Evolutionary conservation across 2,888 invertebrate genomes (phyloP).

Genomic region (Microctonus brassicae): DNA sequence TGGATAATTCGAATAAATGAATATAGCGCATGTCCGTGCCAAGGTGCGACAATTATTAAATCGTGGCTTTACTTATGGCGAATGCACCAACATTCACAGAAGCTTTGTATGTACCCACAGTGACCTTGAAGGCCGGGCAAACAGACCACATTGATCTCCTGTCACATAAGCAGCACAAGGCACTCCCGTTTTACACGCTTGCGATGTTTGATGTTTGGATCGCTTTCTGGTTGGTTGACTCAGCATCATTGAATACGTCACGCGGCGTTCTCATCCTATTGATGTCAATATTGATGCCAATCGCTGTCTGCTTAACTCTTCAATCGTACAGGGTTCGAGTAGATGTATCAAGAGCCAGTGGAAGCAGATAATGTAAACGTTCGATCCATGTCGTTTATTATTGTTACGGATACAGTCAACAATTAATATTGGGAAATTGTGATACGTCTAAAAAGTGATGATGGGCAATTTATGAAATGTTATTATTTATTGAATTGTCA

Average conservation of each 20-base stretch:
- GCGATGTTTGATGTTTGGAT: conserved; percentile 65
- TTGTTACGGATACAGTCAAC: not conserved
- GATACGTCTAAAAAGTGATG: not conserved
- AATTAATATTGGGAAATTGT: not conserved
- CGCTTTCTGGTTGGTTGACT: conserved; percentile 55
- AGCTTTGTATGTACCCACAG: conserved; percentile 65
- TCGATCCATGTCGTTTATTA: not conserved
- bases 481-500: not conserved
- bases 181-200: conserved; percentile 61
- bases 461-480: no score
- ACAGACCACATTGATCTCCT: conserved; percentile 59
- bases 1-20: not conserved
- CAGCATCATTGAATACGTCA: conserved; percentile 6
- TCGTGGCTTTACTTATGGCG: conserved; percentile 62
- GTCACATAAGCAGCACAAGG: conserved; percentile 61
- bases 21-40: not conserved
- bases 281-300: conserved; percentile 11
- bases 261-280: not conserved
- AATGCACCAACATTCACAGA: conserved; percentile 67
- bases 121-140: conserved; percentile 59
- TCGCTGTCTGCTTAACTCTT: not conserved
- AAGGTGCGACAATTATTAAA: not conserved
- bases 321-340: not conserved
- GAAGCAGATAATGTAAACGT: not conserved
- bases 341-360: not conserved